Evolutionary conservation across 2,888 invertebrate species (phyloP).

Genomic region (Rosalia funebris): DNA sequence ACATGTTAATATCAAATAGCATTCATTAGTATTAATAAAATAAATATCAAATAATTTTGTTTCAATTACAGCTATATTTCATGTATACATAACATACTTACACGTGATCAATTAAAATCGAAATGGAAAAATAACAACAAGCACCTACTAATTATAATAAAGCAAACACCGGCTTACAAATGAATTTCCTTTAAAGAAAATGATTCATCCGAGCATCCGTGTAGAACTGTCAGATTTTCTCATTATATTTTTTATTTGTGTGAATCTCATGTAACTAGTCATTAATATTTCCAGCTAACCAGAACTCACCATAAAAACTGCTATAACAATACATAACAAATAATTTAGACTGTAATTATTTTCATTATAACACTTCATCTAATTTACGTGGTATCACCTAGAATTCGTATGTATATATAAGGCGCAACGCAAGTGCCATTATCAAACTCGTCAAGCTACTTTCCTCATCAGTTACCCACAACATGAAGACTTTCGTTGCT

Average conservation of each 20-base stretch:
- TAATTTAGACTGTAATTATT: conserved; percentile 9
- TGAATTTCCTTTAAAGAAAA: background rate
- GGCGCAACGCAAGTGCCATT: background rate
- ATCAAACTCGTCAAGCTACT: background rate
- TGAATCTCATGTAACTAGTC: conserved; percentile 4
- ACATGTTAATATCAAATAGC: no score
- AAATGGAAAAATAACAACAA: no score
- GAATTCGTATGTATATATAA: conserved; percentile 9
- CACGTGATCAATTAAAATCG: no score
- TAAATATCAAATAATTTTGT: no score
- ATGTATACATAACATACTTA: no score
- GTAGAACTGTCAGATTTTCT: conserved; percentile 3
- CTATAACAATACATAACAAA: background rate
- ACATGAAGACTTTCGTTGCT: background rate
- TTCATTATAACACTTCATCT: conserved; percentile 11
- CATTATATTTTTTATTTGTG: conserved; percentile 2
- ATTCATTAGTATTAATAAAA: no score
- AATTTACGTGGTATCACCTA: background rate
- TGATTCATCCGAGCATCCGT: conserved; percentile 1
- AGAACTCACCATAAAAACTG: background rate
- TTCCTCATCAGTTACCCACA: background rate
- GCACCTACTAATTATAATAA: no score
- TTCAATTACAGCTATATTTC: no score
- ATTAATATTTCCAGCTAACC: conserved; percentile 15
- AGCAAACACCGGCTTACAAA: no score